Conservation (phyloP, 2,797 vertebrate species). For the Alectoris magna region DNA sequence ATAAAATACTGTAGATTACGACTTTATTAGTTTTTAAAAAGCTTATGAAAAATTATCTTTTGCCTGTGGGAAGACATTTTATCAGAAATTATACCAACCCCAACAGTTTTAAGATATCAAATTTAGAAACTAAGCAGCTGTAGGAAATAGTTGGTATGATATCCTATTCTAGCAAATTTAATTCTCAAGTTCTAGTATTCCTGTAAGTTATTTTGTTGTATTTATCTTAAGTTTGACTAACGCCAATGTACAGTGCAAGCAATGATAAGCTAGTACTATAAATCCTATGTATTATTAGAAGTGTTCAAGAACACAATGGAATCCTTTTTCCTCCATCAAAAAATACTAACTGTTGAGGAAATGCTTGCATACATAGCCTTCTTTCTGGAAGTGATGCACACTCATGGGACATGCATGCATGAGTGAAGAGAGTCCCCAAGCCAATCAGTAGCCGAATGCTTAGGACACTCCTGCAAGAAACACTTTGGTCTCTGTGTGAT, state of each 20-base stretch:
- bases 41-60: conserved; percentile 82
- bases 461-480: background rate
- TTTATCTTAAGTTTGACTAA: conserved; percentile 43
- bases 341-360: background rate
- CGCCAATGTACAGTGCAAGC: background rate
- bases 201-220: conserved; percentile 62
- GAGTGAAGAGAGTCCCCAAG: background rate
- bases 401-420: fast-evolving
- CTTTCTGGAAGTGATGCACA: background rate
- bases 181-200: conserved; percentile 46
- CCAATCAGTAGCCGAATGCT: background rate
- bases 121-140: conserved; percentile 71
- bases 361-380: background rate
- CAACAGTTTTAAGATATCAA: conserved; percentile 72
- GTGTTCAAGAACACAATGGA: background rate
- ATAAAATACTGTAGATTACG: conserved; percentile 80
- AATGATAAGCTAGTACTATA: background rate
- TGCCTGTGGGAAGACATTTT: conserved; percentile 80
- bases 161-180: conserved; percentile 67
- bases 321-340: background rate
- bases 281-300: background rate
- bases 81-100: conserved; percentile 81
- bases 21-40: conserved; percentile 82
- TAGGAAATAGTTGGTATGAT: conserved; percentile 45
- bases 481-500: fast-evolving